Evolutionary conservation across 2,797 vertebrate genomes (phyloP).

Genomic region (Lepus townsendii): DNA sequence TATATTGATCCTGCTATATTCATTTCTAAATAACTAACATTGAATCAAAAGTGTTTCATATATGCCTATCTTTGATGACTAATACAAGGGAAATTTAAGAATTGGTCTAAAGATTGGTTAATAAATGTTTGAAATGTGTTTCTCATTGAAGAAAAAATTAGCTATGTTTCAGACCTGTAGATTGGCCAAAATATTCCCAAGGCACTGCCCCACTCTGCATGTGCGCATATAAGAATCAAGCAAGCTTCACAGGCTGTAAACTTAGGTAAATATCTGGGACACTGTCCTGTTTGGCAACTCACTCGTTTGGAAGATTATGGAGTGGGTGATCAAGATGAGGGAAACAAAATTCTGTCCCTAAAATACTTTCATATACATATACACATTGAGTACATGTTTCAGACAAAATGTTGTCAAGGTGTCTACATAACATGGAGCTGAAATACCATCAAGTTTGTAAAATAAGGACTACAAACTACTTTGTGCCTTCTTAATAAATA

Average conservation of each 20-base stretch:
- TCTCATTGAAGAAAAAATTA: slow-evolving; percentile 46
- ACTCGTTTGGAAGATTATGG: background rate
- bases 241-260: background rate
- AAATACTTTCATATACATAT: slow-evolving; percentile 16
- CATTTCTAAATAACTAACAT: background rate
- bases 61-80: background rate
- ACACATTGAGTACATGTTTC: background rate
- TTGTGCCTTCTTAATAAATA: slow-evolving; percentile 24
- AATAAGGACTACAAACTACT: background rate
- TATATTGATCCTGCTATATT: slow-evolving; percentile 17
- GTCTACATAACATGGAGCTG: background rate
- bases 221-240: background rate
- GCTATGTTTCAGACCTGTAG: background rate
- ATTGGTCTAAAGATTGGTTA: background rate
- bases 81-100: background rate
- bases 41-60: slow-evolving; percentile 27
- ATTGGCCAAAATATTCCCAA: background rate
- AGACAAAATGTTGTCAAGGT: background rate
- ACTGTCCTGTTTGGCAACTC: background rate
- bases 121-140: slow-evolving; percentile 11
- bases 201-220: background rate
- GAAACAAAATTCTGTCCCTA: slow-evolving; percentile 1
- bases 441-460: background rate
- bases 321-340: background rate
- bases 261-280: slow-evolving; percentile 17